Evolutionary conservation across 2,113 vertebrate genomes (phyloP), one percentile per base, ranked within the genome.

Genomic region (Rattus rattus): DNA sequence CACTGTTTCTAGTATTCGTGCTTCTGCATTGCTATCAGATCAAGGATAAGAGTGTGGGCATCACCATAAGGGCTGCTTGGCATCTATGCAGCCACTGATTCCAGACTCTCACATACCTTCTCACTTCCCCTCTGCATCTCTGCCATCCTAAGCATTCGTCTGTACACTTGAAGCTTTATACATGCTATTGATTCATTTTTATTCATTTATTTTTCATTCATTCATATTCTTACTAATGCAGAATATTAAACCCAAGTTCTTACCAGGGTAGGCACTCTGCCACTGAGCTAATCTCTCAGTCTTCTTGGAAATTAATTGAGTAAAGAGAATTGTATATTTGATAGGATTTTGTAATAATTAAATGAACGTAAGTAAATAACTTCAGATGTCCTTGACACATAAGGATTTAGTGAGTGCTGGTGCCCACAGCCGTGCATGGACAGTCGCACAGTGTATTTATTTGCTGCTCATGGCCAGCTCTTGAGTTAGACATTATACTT

Each of bases 341-440:
- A 79, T 65, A 79, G 67, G 61, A 87, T 79, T 75, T 85, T 92
- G 1, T 96, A 54, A 79, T 6, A 88, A 39, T 11, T 91, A 20
- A 88, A n/a, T 91, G 84, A 84, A 89, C 59, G 7, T 47, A 96
- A 88, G 65, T 72, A 61, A 91, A 96, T 81, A 93, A 79, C 13
- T 88, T 92, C 39, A 43, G 80, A 52, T 36, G 39, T 94, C 88
- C 43, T 94, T 94, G 83, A 49, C 28, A 88, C 7, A 26, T 22
- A 81, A 77, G 30, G 4, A 76, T 20, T 93, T 86, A 76, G 85
- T 73, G 92, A 94, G 79, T 86, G 10, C 30, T 90, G 54, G 26
- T 28, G 83, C 56, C 65, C 24, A 61, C 70, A 85, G 20, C 72
- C 90, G 1, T 26, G 43, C 73, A 80, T 70, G 80, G 7, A 73